Percentiles rank a stretch among this genome's conserved stretches.
Conservation (phyloP, 1,140 invertebrate species). For the Dolichoris vasculosae region DNA sequence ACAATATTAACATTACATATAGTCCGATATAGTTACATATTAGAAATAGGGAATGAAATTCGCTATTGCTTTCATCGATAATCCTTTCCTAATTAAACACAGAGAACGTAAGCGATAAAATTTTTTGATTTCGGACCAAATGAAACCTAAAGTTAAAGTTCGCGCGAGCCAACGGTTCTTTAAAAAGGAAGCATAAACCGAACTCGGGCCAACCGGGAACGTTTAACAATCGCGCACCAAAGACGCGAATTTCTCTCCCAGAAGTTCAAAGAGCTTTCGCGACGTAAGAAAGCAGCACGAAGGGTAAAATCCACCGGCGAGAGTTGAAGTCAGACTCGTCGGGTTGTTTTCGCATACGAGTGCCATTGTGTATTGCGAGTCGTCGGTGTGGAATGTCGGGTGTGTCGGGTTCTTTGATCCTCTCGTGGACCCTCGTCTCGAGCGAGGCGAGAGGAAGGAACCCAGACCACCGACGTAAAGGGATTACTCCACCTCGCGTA, state of each 20-base stretch:
- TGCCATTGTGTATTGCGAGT: background rate
- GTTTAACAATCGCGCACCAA: background rate
- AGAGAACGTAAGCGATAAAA: too few species aligned
- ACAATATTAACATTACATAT: too few species aligned
- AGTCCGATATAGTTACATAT: too few species aligned
- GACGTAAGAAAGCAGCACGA: background rate
- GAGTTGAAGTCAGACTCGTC: background rate
- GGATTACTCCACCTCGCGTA: constrained; percentile 64
- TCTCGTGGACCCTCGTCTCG: constrained; percentile 50
- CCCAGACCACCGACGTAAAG: constrained; percentile 54
- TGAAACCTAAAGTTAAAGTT: too few species aligned
- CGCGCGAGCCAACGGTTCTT: too few species aligned
- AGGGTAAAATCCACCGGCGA: too few species aligned
- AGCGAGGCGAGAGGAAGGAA: background rate
- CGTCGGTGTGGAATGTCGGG: constrained; percentile 57
- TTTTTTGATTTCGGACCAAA: too few species aligned
- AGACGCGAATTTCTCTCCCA: background rate
- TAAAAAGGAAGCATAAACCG: too few species aligned
- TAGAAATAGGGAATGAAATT: too few species aligned
- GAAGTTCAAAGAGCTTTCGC: background rate
- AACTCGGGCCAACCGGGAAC: background rate
- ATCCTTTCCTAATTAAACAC: too few species aligned
- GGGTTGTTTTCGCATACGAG: background rate
- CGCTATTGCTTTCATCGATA: too few species aligned
- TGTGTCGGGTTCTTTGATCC: constrained; percentile 64